Evolutionary conservation across 1,140 invertebrate genomes (phyloP), one percentile per base, ranked within the genome.

Genomic region (Schlechtendalia chinensis): DNA sequence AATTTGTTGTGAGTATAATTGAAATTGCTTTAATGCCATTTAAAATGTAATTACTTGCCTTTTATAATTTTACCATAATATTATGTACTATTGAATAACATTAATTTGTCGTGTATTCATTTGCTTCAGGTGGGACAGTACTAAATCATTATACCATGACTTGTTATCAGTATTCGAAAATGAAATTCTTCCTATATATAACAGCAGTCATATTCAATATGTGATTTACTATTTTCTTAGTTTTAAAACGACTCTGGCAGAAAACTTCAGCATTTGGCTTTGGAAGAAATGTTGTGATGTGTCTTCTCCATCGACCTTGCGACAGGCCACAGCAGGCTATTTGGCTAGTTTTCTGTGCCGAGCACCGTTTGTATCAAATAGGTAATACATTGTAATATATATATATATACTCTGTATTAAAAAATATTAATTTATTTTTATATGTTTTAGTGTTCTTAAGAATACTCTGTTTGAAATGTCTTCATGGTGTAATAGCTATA

Each of bases 201-300:
- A 89, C 45, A 91, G 89, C 72, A 89, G 90, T 85, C 93, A 94
- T 85, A 89, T 93, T 6, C 94, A 95, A 85, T 96, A 93, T 85
- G 84, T 94, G 4, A 87, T 94, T 84, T 95, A 95, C 86, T 91
- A 92, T 83, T 86, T 93, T 71, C 90, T 91, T 85, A 91, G 91
- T 83, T 89, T 93, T 79, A 91, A 91, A 86, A 83, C 86, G 19
- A 86, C 87, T n/a, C 85, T 95, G 39, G 85, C 87, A 14, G 91
- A 93, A 82, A 88, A 87, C 17, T 94, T 94, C 85, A 83, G 93
- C 22, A 87, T 87, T 82, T 90, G 88, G 84, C 85, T 95, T 5
- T 96, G 93, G 93, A 89, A 89, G 72, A 93, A 92, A 86, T 89
- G 93, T 58, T 88, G 88, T 65, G 87, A 91, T 86, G 89, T 89